These are phyloP conservation scores for Cotesia congregata DNA, from an alignment of 2,888 invertebrate genomes.

Conservation along the genomic window DNA sequence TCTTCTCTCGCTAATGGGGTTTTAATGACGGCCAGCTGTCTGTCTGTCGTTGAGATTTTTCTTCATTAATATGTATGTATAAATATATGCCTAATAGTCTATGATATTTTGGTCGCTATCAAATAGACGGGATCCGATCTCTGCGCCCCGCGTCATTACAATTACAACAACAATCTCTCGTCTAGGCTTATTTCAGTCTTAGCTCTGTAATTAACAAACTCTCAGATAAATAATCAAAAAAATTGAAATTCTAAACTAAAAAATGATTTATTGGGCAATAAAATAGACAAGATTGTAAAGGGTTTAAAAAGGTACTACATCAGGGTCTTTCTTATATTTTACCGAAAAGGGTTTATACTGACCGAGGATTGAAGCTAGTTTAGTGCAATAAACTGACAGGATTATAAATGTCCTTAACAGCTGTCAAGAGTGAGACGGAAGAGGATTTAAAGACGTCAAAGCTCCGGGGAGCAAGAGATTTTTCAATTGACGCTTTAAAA, in stretches of 20 bases:
- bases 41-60: conserved; percentile 62
- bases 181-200: too few species aligned
- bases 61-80: conserved; percentile 3
- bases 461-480: background rate
- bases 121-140: conserved; percentile 16
- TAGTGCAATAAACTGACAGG: background rate
- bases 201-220: too few species aligned
- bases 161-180: background rate
- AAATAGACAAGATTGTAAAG: too few species aligned
- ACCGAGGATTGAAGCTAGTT: background rate
- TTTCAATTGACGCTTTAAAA: background rate
- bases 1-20: conserved; percentile 60
- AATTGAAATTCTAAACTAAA: too few species aligned
- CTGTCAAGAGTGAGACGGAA: background rate
- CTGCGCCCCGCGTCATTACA: conserved; percentile 21
- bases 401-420: background rate
- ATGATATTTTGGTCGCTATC: background rate
- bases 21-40: conserved; percentile 71
- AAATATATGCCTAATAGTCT: background rate
- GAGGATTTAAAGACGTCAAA: background rate
- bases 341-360: background rate
- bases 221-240: too few species aligned
- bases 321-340: too few species aligned
- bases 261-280: too few species aligned
- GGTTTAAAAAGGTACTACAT: too few species aligned